These are phyloP conservation scores for Dysidea cf. avara DNA, from an alignment of 37 sponge, comb jelly and placozoan species.

Conservation along the genomic window DNA sequence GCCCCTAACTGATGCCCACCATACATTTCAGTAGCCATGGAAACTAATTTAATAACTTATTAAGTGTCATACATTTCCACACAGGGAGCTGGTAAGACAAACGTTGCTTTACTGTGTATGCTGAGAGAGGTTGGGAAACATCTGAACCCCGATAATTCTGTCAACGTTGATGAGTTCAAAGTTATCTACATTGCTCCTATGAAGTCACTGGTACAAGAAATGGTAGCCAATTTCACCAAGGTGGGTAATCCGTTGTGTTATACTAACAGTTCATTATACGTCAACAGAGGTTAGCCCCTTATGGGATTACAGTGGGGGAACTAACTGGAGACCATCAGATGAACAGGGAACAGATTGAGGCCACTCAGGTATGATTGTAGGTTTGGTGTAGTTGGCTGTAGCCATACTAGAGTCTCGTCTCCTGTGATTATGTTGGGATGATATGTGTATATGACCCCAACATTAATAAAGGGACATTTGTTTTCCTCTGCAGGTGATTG, in stretches of 20 bases:
- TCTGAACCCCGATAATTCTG: conserved; percentile 58
- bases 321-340: conserved; percentile 98
- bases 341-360: conserved; percentile 87
- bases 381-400: no score
- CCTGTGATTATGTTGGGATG: no score
- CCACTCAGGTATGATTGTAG: conserved; percentile 67
- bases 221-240: conserved; percentile 95
- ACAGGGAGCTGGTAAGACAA: conserved; percentile 99
- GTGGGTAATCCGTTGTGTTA: conserved; percentile 24
- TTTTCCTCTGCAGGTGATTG: conserved; percentile 65
- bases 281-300: conserved; percentile 68
- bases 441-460: no score
- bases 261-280: conserved; percentile 55
- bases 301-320: conserved; percentile 88
- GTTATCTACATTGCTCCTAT: conserved; percentile 98
- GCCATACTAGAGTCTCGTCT: no score
- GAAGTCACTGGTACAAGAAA: conserved; percentile 97
- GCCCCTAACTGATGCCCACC: no score
- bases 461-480: no score
- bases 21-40: background rate
- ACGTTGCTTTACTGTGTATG: conserved; percentile 94
- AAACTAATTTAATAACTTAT: conserved; percentile 12
- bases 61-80: conserved; percentile 9
- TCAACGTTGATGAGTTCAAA: conserved; percentile 91
- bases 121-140: conserved; percentile 92